Evolutionary conservation across 2,888 invertebrate species (phyloP), one percentile per base, ranked within the genome.

Genomic region (Bembecia ichneumoniformis): DNA sequence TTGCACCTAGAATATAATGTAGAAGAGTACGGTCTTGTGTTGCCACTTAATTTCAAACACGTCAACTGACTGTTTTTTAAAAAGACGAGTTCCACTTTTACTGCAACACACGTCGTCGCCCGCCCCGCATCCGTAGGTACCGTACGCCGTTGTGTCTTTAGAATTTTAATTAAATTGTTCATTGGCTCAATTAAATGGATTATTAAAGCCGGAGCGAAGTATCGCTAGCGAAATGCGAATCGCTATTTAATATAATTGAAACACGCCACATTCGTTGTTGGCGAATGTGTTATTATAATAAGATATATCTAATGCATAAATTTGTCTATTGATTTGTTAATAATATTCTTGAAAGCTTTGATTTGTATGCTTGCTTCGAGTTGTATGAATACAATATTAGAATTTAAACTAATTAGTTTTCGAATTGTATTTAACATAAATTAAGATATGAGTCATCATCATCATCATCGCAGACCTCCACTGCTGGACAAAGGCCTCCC

Each of bases 151-250:
- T 35, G 44, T 72, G 73, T 78, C 82, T 81, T 82, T 67, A 81
- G 80, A 80, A 82, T 80, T 81, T 82, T 82, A 82, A 82, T 82
- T 80, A 82, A 81, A 81, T 77, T 77, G 78, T 77, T 81, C 79
- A 81, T 81, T 82, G 81, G 80, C 79, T 81, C 77, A 78, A 81
- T 81, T 77, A 80, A 75, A 80, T 78, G 76, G 80, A 78, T 80
- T 76, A 78, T 77, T 74, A 73, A 72, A 75, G 71, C 61, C 44
- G 15, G 44, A 44, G 44, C 44, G 44, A 17, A 44, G 44, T 44
- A 15, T 14, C 44, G 44, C 13, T 40, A 14, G 44, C 44, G 44
- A 44, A 16, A 17, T 44, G 15, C 10, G 16, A 17, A 44, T 14
- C 17, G 44, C 44, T 44, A 44, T 44, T 44, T 44, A 15, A 44